phyloP scores from a whole-genome alignment of 2,888 invertebrate species.

The Hoplodrina blanda region DNA sequence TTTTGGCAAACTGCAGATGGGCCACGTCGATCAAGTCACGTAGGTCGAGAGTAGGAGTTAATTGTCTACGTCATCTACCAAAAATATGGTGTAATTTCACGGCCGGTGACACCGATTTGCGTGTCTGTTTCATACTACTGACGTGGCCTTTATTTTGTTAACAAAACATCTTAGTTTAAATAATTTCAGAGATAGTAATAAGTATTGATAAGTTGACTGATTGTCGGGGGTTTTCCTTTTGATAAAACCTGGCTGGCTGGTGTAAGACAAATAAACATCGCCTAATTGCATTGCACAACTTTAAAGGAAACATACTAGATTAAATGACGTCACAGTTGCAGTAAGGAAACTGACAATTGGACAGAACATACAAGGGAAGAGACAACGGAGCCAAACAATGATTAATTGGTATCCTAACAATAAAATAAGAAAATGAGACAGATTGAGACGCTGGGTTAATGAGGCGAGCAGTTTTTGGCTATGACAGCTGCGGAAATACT shows the following conservation, averaged over 20 bases:
- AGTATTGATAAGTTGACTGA: conserved; percentile 37
- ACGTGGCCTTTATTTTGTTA: conserved; percentile 48
- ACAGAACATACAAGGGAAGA: too few relatives aligned
- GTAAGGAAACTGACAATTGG: too few relatives aligned
- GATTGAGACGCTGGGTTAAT: too few relatives aligned
- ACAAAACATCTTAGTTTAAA: conserved; percentile 24
- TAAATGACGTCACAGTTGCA: too few relatives aligned
- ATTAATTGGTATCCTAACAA: too few relatives aligned
- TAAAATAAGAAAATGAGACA: too few relatives aligned
- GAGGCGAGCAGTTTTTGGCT: too few relatives aligned
- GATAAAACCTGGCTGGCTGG: conserved; percentile 7
- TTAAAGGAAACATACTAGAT: too few relatives aligned
- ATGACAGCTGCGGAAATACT: too few relatives aligned
- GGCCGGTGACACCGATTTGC: conserved; percentile 33
- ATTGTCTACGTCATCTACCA: conserved; percentile 43
- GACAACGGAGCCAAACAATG: too few relatives aligned
- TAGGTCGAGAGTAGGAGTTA: conserved; percentile 58
- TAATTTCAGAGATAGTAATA: conserved; percentile 39
- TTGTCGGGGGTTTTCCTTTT: conserved; percentile 20
- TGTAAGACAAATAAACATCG: neutral
- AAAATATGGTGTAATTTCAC: conserved; percentile 45
- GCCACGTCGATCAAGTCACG: conserved; percentile 50
- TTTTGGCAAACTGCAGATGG: conserved; percentile 15
- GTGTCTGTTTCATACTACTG: conserved; percentile 28
- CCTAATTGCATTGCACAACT: neutral